Conservation (phyloP, 2,888 invertebrate genomes). For the Nemotelus nigrinus region DNA sequence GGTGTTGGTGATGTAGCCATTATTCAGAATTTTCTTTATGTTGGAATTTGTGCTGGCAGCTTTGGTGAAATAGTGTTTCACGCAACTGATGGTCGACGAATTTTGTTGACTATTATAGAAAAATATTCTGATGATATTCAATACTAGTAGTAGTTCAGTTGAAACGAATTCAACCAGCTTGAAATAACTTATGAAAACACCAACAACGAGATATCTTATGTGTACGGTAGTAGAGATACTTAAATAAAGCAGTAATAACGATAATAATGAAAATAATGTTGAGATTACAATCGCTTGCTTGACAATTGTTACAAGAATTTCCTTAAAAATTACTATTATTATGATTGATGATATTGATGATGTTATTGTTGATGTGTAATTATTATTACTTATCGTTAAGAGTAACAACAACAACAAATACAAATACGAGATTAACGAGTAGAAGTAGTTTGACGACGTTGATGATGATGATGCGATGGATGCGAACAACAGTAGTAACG, state of each 20-base stretch:
- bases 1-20: slow-evolving; percentile 91
- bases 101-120: not conserved
- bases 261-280: slow-evolving; percentile 9
- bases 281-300: slow-evolving; percentile 7
- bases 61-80: not conserved
- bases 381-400: slow-evolving; percentile 35
- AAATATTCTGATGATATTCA: not conserved
- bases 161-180: not conserved
- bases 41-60: slow-evolving; percentile 16
- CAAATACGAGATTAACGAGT: slow-evolving; percentile 16
- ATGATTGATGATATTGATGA: slow-evolving; percentile 38
- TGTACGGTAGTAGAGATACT: slow-evolving; percentile 9
- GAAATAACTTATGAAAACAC: slow-evolving; percentile 4
- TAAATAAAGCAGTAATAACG: slow-evolving; percentile 22
- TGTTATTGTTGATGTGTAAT: slow-evolving; percentile 41
- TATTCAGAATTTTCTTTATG: slow-evolving; percentile 67
- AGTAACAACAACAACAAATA: slow-evolving; percentile 41
- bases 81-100: slow-evolving; percentile 11
- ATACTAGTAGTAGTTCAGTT: too few relatives aligned
- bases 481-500: slow-evolving; percentile 35
- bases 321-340: not conserved
- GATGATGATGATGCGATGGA: not conserved
- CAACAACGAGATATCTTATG: slow-evolving; percentile 3
- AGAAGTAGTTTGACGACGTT: slow-evolving; percentile 20
- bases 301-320: not conserved